phyloP scores from a whole-genome alignment of 92 coral and sea anemone genomes.

The Metridium senile region DNA sequence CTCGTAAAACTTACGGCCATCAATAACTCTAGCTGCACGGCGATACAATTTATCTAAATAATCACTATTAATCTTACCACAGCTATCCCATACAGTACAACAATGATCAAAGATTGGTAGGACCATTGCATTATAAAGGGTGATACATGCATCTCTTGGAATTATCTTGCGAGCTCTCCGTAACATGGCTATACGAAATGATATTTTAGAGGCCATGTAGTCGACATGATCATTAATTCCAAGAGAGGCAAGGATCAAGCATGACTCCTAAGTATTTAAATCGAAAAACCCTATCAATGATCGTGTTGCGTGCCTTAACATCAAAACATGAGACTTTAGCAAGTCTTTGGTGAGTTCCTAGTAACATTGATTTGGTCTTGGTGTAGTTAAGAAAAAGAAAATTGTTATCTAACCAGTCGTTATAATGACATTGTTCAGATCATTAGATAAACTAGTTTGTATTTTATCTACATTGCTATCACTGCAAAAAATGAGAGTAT shows the following conservation, averaged over 20 bases:
- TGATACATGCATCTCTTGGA: conserved; percentile 49
- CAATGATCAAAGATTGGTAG: conserved; percentile 38
- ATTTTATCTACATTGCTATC: conserved; percentile 33
- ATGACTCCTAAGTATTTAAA: conserved; percentile 48
- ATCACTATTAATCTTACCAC: conserved; percentile 48
- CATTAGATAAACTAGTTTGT: conserved; percentile 38
- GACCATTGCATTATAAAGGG: conserved; percentile 45
- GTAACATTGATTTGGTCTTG: conserved; percentile 39
- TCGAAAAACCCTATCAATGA: conserved; percentile 40
- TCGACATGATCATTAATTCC: not conserved
- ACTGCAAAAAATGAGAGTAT: conserved; percentile 39
- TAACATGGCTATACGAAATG: conserved; percentile 29
- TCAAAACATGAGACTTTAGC: conserved; percentile 22
- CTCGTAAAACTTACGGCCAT: conserved; percentile 11
- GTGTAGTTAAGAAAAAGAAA: conserved; percentile 22
- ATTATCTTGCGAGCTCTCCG: conserved; percentile 48
- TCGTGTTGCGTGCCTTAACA: conserved; percentile 20
- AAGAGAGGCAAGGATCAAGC: conserved; percentile 48
- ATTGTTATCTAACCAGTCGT: conserved; percentile 33
- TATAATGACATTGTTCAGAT: conserved; percentile 30
- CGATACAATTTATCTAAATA: conserved; percentile 44
- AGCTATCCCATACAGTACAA: conserved; percentile 43
- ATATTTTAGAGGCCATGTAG: conserved; percentile 24
- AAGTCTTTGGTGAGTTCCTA: conserved; percentile 40
- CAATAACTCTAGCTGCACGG: conserved; percentile 38